A percentile compares a stretch with the other conserved stretches of the same genome.
These are phyloP conservation scores for Rynchops niger DNA, from an alignment of 2,113 vertebrate genomes.

Conservation along the genomic window DNA sequence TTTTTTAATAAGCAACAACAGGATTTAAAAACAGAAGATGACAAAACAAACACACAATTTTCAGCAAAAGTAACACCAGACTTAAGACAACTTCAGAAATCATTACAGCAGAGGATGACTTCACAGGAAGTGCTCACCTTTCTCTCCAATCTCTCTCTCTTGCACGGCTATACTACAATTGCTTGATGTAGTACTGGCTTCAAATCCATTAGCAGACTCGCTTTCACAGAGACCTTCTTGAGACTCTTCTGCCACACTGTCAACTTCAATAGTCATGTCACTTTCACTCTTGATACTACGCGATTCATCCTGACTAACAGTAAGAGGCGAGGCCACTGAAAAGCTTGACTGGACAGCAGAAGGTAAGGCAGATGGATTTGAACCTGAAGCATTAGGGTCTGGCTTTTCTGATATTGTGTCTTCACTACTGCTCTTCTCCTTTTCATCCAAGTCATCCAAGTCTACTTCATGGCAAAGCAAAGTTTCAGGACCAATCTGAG, in stretches of 20 bases:
- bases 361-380: conserved; percentile 60
- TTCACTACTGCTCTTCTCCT: conserved; percentile 82
- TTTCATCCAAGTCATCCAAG: conserved; percentile 92
- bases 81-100: background rate
- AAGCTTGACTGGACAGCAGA: conserved; percentile 54
- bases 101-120: background rate
- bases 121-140: conserved; percentile 73
- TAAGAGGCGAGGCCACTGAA: conserved; percentile 70
- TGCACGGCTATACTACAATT: conserved; percentile 78
- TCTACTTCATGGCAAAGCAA: conserved; percentile 95
- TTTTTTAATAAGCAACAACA: background rate
- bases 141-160: conserved; percentile 83
- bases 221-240: conserved; percentile 85
- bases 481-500: conserved; percentile 89
- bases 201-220: conserved; percentile 83
- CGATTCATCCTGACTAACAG: conserved; percentile 81
- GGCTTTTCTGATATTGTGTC: conserved; percentile 72
- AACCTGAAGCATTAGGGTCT: conserved; percentile 33
- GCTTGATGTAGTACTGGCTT: conserved; percentile 80
- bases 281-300: conserved; percentile 79
- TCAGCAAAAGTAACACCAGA: background rate
- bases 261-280: conserved; percentile 86
- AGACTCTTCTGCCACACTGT: conserved; percentile 81
- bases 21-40: background rate
- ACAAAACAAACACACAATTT: background rate